Percentiles rank a stretch among this genome's conserved stretches.
Evolutionary conservation across 1,140 invertebrate genomes (phyloP).

Genomic region (Asbolus verrucosus): DNA sequence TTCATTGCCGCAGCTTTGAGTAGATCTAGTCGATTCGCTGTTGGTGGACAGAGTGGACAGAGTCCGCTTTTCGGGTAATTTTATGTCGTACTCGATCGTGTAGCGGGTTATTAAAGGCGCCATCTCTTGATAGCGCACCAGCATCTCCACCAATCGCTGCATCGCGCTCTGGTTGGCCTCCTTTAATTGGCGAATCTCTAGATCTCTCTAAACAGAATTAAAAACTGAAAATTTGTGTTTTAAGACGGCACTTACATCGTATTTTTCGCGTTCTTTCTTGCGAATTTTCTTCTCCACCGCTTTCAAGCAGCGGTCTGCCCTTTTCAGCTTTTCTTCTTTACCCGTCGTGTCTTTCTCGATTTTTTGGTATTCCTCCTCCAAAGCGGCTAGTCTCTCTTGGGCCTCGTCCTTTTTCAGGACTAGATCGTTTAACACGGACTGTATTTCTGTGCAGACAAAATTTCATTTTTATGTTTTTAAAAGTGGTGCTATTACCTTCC

Average conservation of each 20-base stretch:
- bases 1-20: background rate
- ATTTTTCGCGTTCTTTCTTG: conserved; percentile 50
- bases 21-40: conserved; percentile 16
- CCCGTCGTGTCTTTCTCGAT: conserved; percentile 60
- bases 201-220: conserved; percentile 62
- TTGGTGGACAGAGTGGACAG: background rate
- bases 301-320: conserved; percentile 57
- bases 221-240: too few species aligned
- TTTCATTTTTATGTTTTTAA: too few species aligned
- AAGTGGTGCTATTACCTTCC: conserved; percentile 48
- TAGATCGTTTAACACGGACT: conserved; percentile 49
- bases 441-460: conserved; percentile 50
- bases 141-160: conserved; percentile 63
- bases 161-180: conserved; percentile 62
- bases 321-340: conserved; percentile 63
- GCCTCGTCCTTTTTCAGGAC: conserved; percentile 43
- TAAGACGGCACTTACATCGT: conserved; percentile 55
- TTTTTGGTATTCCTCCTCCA: conserved; percentile 60
- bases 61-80: conserved; percentile 49
- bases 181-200: conserved; percentile 59
- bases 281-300: conserved; percentile 53
- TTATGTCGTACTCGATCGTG: conserved; percentile 49
- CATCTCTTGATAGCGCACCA: conserved; percentile 57
- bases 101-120: conserved; percentile 55
- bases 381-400: conserved; percentile 45